Conservation (phyloP, 1,140 invertebrate genomes). For the Trachymyrmex septentrionalis region DNA sequence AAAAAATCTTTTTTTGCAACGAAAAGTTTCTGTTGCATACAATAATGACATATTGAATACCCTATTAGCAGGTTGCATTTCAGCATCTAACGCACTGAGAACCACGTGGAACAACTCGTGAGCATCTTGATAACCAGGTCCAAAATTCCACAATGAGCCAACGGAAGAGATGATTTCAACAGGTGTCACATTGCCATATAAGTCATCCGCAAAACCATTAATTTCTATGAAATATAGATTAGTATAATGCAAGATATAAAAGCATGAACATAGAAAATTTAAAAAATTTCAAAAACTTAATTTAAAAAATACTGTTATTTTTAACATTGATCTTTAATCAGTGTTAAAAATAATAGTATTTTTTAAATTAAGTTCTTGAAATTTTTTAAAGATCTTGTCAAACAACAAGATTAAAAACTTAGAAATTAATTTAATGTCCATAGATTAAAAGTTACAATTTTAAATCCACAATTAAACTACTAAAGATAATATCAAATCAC, state of each 20-base stretch:
- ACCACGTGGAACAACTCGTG: conserved; percentile 96
- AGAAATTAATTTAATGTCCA: background rate
- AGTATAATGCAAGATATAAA: background rate
- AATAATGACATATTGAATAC: conserved; percentile 78
- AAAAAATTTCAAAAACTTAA: background rate
- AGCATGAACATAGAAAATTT: background rate
- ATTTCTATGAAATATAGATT: conserved; percentile 87
- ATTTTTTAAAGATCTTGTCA: background rate
- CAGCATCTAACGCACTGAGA: conserved; percentile 94
- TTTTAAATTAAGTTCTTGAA: background rate
- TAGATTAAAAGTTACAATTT: background rate
- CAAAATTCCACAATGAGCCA: conserved; percentile 93
- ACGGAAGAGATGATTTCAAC: conserved; percentile 92
- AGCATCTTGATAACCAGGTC: conserved; percentile 96
- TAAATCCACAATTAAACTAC: background rate
- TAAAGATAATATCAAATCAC: conserved; percentile 36
- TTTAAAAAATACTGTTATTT: background rate
- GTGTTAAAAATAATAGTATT: background rate
- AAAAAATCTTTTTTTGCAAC: background rate
- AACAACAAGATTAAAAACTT: background rate
- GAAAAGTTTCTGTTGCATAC: background rate
- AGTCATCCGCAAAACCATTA: conserved; percentile 91
- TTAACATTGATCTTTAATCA: background rate
- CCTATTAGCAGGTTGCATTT: conserved; percentile 89
- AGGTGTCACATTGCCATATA: conserved; percentile 90